phyloP scores from a whole-genome alignment of 2,888 invertebrate genomes.

The Imbricaverruca yamaguchii region DNA sequence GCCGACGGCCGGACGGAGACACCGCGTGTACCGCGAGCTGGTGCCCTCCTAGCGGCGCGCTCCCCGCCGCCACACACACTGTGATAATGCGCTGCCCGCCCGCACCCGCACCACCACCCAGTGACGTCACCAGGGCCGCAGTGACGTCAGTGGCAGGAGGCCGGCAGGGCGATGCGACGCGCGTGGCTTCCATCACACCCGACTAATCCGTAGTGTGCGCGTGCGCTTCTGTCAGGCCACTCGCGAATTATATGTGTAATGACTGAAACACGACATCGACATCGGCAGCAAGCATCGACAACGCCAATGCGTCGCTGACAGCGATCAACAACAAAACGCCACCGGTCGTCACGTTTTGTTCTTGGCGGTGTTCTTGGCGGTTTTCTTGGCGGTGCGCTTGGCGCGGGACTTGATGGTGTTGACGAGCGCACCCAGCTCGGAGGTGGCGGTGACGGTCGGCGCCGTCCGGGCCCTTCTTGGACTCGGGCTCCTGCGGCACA shows the following conservation, averaged over 20 bases:
- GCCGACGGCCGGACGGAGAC: not conserved
- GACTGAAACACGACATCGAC: not conserved
- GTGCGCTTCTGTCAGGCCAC: not conserved
- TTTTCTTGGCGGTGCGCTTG: not conserved
- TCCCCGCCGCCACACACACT: not conserved
- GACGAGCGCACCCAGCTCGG: not conserved
- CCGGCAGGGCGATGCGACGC: not conserved
- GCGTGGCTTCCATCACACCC: not conserved
- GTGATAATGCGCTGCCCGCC: not conserved
- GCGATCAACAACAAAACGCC: too few relatives aligned
- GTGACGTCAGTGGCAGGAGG: too few relatives aligned
- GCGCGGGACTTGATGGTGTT: not conserved
- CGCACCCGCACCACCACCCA: not conserved
- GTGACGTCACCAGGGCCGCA: too few relatives aligned
- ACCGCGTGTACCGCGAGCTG: conserved; percentile 13
- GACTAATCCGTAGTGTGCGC: not conserved
- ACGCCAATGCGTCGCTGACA: too few relatives aligned
- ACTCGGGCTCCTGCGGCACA: not conserved
- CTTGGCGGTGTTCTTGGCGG: not conserved
- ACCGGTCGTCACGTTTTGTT: too few relatives aligned
- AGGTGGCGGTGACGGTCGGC: not conserved
- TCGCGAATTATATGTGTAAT: not conserved
- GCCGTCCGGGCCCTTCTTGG: not conserved
- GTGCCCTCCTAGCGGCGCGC: not conserved
- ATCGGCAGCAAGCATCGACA: too few relatives aligned